These are phyloP conservation scores for Drosophila colorata DNA, from an alignment of 2,888 invertebrate genomes.

Conservation along the genomic window DNA sequence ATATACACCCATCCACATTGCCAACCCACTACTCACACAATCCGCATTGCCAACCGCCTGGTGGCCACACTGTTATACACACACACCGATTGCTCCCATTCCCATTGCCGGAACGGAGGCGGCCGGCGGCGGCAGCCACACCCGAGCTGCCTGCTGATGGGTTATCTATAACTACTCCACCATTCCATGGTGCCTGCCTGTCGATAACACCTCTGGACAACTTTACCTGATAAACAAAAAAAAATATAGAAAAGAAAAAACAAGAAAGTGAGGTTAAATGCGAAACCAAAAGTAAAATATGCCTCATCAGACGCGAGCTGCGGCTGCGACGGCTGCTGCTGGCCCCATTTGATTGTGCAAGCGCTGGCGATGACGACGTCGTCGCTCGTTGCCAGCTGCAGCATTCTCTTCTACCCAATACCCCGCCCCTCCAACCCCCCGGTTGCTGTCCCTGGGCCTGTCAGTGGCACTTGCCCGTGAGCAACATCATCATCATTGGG, in stretches of 20 bases:
- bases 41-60: conserved; percentile 17
- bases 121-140: conserved; percentile 43
- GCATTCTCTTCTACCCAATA: conserved; percentile 40
- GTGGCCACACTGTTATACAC: conserved; percentile 54
- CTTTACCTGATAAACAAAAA: conserved; percentile 19
- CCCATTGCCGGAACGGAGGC: conserved; percentile 30
- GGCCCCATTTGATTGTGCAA: conserved; percentile 70
- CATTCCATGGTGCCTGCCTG: conserved; percentile 3
- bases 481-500: conserved; percentile 58
- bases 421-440: neutral
- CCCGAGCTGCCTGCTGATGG: conserved; percentile 44
- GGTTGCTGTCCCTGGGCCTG: conserved; percentile 1
- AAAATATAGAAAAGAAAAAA: conserved; percentile 9
- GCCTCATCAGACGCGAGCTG: conserved; percentile 60
- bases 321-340: conserved; percentile 17
- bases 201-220: conserved; percentile 50
- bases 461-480: conserved; percentile 47
- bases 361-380: conserved; percentile 52
- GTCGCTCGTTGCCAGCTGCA: conserved; percentile 57
- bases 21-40: neutral
- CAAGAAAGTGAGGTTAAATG: conserved; percentile 67
- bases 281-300: conserved; percentile 67
- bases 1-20: conserved; percentile 25
- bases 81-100: conserved; percentile 40
- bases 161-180: conserved; percentile 29